phyloP scores from a whole-genome alignment of 2,113 vertebrate genomes.

The Barnardius zonarius region DNA sequence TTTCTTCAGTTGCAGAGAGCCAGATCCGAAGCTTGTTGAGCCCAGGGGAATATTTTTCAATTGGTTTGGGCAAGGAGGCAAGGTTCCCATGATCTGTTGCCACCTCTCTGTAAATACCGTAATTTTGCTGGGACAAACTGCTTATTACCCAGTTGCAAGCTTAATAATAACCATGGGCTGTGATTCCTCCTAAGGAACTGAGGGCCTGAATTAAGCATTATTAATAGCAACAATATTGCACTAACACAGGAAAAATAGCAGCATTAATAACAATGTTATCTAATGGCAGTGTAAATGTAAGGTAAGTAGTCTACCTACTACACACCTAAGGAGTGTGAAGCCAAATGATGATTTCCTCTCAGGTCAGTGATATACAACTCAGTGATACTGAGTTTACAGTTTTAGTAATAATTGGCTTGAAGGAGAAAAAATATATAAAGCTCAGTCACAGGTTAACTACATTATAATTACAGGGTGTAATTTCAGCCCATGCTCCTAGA shows the following conservation, averaged over 20 bases:
- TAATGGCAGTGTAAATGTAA: constrained; percentile 35
- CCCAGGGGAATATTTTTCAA: background rate
- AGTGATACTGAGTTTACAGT: constrained; percentile 39
- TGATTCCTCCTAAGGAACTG: constrained; percentile 37
- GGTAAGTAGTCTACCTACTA: background rate
- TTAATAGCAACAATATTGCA: constrained; percentile 36
- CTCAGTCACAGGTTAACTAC: constrained; percentile 34
- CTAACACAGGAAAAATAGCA: background rate
- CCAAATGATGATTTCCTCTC: constrained; percentile 26
- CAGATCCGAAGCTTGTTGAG: background rate
- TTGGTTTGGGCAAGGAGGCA: background rate
- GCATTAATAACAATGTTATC: constrained; percentile 47
- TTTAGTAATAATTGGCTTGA: constrained; percentile 48
- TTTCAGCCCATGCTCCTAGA: constrained; percentile 42
- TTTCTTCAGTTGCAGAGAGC: background rate
- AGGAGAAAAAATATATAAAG: background rate
- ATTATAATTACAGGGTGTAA: constrained; percentile 53
- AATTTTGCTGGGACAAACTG: constrained; percentile 45
- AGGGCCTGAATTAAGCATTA: constrained; percentile 39
- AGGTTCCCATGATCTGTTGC: background rate
- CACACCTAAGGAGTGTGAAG: background rate
- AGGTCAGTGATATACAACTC: constrained; percentile 48
- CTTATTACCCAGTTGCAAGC: constrained; percentile 20
- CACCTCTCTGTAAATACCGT: background rate
- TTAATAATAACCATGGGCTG: constrained; percentile 33